Evolutionary conservation across 2,888 invertebrate genomes (phyloP).

Genomic region (Lordiphosa fenestrarum): DNA sequence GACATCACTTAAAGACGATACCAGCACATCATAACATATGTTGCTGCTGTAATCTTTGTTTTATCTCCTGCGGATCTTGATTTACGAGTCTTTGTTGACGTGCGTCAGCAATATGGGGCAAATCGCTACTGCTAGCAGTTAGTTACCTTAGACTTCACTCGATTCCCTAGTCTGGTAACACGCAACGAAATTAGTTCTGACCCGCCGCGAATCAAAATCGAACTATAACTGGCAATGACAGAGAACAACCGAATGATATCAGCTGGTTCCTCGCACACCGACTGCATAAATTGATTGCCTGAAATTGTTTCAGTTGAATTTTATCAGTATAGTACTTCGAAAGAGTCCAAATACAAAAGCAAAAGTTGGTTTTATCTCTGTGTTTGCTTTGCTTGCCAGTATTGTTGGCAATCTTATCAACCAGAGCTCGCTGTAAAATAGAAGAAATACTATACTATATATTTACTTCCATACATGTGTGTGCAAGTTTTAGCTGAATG

Average conservation of each 20-base stretch:
- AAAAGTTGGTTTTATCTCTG: slow-evolving; percentile 44
- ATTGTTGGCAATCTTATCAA: slow-evolving; percentile 31
- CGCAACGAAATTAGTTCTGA: slow-evolving; percentile 47
- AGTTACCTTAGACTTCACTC: slow-evolving; percentile 15
- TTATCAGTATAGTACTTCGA: slow-evolving; percentile 41
- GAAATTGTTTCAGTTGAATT: slow-evolving; percentile 51
- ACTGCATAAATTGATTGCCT: slow-evolving; percentile 57
- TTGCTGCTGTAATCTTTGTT: slow-evolving; percentile 5
- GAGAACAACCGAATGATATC: slow-evolving; percentile 43
- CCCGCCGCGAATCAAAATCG: slow-evolving; percentile 63
- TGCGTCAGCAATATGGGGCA: neutral
- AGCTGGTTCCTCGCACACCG: slow-evolving; percentile 26
- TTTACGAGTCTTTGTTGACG: slow-evolving; percentile 25
- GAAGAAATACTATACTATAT: slow-evolving; percentile 11
- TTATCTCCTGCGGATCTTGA: slow-evolving; percentile 49
- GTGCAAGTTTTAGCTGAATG: neutral
- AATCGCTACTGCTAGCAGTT: slow-evolving; percentile 16
- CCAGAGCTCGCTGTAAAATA: slow-evolving; percentile 2
- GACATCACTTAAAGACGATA: slow-evolving; percentile 51
- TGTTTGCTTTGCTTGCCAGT: slow-evolving; percentile 23
- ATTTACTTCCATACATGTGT: slow-evolving; percentile 1
- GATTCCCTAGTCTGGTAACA: slow-evolving; percentile 26
- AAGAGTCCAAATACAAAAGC: slow-evolving; percentile 30
- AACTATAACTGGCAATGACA: slow-evolving; percentile 58
- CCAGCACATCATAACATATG: slow-evolving; percentile 15